Percentiles rank a stretch among this genome's conserved stretches.
phyloP scores from a whole-genome alignment of 1,140 invertebrate species.

The Solen grandis region DNA sequence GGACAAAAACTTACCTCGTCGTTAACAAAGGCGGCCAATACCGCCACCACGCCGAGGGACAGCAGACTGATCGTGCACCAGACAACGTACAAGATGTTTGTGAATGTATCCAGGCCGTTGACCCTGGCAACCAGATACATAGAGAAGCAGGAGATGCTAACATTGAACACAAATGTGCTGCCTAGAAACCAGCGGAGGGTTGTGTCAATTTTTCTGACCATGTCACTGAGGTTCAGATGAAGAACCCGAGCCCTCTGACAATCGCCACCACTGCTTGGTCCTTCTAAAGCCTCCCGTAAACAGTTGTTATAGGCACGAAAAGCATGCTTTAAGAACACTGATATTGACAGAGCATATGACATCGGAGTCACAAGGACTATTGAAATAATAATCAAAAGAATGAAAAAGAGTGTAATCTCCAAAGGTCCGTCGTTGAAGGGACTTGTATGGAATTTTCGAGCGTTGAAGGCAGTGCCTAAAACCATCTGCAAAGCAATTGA shows the following conservation, averaged over 20 bases:
- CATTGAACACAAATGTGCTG: not conserved
- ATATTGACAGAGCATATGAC: not conserved
- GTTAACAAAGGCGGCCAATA: conserved; percentile 14
- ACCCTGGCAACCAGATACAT: conserved; percentile 20
- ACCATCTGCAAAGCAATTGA: too few species aligned
- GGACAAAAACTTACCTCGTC: conserved; percentile 45
- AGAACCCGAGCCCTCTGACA: conserved; percentile 18
- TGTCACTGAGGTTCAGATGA: conserved; percentile 23
- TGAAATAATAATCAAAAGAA: not conserved
- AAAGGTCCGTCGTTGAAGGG: not conserved
- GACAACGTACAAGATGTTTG: not conserved
- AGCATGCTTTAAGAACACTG: not conserved
- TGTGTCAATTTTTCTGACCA: conserved; percentile 19
- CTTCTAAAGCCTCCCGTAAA: too few species aligned
- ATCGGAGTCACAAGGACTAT: not conserved
- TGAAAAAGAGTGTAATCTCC: not conserved
- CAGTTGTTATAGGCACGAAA: conserved; percentile 6
- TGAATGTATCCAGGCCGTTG: not conserved
- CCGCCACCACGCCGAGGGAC: not conserved
- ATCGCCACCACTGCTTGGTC: too few species aligned
- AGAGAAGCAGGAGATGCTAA: conserved; percentile 1
- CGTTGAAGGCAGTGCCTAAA: too few species aligned
- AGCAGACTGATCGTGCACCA: not conserved
- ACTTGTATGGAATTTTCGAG: too few species aligned
- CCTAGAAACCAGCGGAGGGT: conserved; percentile 23